phyloP scores from a whole-genome alignment of 2,797 vertebrate species.

The Enteromius unitaeniatus region DNA sequence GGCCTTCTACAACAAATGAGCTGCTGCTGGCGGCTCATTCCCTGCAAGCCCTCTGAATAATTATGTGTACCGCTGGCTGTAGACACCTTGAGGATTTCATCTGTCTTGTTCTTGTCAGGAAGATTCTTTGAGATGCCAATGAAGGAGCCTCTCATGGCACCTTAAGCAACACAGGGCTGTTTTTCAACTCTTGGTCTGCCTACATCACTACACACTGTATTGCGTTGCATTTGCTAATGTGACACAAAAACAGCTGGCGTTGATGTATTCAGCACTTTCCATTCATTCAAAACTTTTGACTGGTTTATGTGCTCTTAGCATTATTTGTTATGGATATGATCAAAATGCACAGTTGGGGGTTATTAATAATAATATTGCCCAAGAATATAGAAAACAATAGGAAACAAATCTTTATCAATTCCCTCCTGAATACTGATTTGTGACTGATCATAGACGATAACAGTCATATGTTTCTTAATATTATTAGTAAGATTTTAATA shows the following conservation, averaged over 20 bases:
- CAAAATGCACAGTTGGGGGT: neutral
- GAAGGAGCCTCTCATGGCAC: constrained; percentile 57
- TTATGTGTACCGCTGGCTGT: constrained; percentile 74
- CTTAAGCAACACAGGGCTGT: constrained; percentile 43
- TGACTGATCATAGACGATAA: neutral
- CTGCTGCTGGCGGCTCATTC: constrained; percentile 37
- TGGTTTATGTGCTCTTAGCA: neutral
- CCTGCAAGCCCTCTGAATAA: constrained; percentile 68
- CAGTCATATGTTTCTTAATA: constrained; percentile 4
- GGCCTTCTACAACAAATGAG: constrained; percentile 52
- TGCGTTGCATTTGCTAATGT: constrained; percentile 15
- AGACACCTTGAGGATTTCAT: constrained; percentile 82
- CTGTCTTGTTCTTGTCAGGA: constrained; percentile 83
- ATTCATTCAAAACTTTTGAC: neutral
- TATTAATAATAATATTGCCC: constrained; percentile 6
- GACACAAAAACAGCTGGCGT: neutral
- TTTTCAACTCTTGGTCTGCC: constrained; percentile 21
- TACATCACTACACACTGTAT: constrained; percentile 6
- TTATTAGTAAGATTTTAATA: neutral
- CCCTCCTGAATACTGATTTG: neutral
- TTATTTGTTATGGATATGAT: neutral
- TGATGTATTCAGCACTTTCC: constrained; percentile 6
- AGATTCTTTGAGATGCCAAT: constrained; percentile 68
- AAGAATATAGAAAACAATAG: neutral
- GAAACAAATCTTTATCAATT: neutral